Base-by-base conservation (phyloP, 2,797 vertebrate species). In the Rhinatrema bivittatum region DNA sequence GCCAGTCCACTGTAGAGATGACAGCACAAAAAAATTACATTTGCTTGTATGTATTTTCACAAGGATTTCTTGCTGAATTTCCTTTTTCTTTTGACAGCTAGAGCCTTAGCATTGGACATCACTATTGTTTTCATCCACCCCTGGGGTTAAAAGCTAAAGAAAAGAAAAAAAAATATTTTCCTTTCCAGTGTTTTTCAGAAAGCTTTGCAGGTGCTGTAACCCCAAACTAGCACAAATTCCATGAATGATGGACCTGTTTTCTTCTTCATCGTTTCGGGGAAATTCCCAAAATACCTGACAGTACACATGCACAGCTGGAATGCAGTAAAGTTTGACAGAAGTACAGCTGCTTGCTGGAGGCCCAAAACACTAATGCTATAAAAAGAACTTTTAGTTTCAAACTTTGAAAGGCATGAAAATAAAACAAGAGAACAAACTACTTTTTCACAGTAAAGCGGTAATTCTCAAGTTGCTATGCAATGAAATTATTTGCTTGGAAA, bases 261-360 rank as follows among this genome's bases (percentile, higher is more conserved):
- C 14, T 20, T 26, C 17, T 18, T 29, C 15, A 10, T 24, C 16
- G 19, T 32, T 32, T 33, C 14, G 25, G 35, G 29, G 22, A 38
- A 39, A 47, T 39, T 47, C 45, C 45, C 45, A 40, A 20, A 29
- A 35, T 47, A 30, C 37, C 44, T 20, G 30, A 28, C 36, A 47
- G 37, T 45, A 39, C 45, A 29, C 7, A n/a, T 9, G 15, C 36
- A 47, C 36, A 40, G 37, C 44, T 39, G 37, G 45, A 38, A 21
- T 23, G 29, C 15, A 30, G 14, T 14, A n/a, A 16, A 25, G 32
- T 11, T 44, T 47, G 45, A 25, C 26, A 40, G 15, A 31, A 29
- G 35, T 31, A 20, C 45, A 40, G 36, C 45, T 47, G 36, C 25
- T 37, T 35, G 36, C 18, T 40, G 45, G 16, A 24, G 29, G 16